Evolutionary conservation across 2,888 invertebrate genomes (phyloP), one percentile per base, ranked within the genome.

Genomic region (Hypolimnas misippus): DNA sequence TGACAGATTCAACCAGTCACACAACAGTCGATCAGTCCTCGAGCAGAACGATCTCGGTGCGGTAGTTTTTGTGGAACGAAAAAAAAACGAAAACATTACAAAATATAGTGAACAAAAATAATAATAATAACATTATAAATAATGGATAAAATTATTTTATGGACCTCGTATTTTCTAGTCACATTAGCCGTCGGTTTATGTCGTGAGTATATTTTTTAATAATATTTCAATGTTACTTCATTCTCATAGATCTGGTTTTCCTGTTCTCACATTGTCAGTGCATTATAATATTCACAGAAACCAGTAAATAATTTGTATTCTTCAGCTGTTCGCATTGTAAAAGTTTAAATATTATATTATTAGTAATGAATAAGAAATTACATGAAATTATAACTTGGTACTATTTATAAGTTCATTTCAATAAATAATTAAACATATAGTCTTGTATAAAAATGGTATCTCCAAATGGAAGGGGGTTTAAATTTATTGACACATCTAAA

Each of bases 131-230:
- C 29, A 53, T 44, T 16, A 46, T 38, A 38, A 52, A 57, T 44
- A 17, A 65, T 62, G 62, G 31, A 35, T 25, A 57, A 52, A 38
- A 49, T 3, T 3, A 42, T 52, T 55, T 55, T 21, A 33, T 10
- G 16, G 12, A 17, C 46, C 19, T 55, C 59, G 55, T 51, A 42
- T 16, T 55, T 29, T 57, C 40, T 68, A 7, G 57, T 59, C 33
- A 57, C 64, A 57, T 46, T 66, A 55, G 56, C 55, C 49, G 25
- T 38, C 42, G 62, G 57, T 51, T 53, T 46, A n/a, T 58, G 54
- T 35, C 50, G 68, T 68, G 56, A 62, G 68, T 68, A 29, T n/a
- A 17, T 35, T 50, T 53, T 21, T 49, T 55, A 53, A 35, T 46
- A 35, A 29, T 50, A 49, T 29, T 50, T 54, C 16, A 50, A 49